Evolutionary conservation across 2,113 vertebrate genomes (phyloP).

Genomic region (Notiomystis cincta): DNA sequence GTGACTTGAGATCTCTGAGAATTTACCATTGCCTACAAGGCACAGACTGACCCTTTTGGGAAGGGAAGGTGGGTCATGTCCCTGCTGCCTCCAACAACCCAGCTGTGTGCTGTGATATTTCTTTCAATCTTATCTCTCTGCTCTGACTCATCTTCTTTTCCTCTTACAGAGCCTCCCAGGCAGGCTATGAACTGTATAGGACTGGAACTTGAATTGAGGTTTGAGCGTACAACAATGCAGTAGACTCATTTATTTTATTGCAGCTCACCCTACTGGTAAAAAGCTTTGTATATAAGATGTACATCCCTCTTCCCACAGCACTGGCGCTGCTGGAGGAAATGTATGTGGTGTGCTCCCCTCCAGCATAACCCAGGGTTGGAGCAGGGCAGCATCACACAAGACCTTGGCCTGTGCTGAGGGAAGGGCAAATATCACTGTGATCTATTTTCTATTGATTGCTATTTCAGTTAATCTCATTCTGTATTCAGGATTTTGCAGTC

Average conservation of each 20-base stretch:
- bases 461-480: neutral
- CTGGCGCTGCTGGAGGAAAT: neutral
- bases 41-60: too few species aligned
- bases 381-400: neutral
- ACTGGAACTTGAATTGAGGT: neutral
- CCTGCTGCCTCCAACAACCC: neutral
- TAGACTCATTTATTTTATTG: neutral
- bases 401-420: neutral
- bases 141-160: neutral
- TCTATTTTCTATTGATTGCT: neutral
- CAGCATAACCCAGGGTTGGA: neutral
- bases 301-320: neutral
- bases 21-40: neutral
- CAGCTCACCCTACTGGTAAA: slow-evolving; percentile 2
- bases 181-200: neutral
- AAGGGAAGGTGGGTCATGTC: neutral
- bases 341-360: neutral
- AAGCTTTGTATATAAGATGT: neutral
- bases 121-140: neutral
- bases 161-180: neutral
- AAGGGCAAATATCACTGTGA: neutral
- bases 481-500: neutral
- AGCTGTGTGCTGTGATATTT: neutral
- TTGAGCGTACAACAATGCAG: neutral
- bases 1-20: neutral